Conservation (phyloP, 1,140 invertebrate genomes). For the Drosophila mayri region DNA sequence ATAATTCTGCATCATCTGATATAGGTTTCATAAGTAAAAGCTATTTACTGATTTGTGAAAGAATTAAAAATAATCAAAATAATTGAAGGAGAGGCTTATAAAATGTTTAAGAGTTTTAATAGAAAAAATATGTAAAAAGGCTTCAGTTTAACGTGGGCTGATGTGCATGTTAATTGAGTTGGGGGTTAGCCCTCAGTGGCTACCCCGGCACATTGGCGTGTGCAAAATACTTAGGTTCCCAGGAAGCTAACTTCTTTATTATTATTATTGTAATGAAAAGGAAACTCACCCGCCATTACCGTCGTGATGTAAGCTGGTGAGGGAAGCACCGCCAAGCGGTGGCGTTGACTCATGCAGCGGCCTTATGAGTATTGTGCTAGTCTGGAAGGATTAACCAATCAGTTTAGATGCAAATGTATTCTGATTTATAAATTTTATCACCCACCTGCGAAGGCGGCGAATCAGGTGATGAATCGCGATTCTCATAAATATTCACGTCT, state of each 20-base stretch:
- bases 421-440: background rate
- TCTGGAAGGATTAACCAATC: slow-evolving; percentile 51
- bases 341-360: slow-evolving; percentile 82
- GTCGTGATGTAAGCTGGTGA: slow-evolving; percentile 77
- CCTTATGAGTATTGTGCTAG: slow-evolving; percentile 82
- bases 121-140: background rate
- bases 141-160: slow-evolving; percentile 2
- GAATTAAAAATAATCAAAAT: background rate
- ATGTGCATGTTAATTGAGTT: slow-evolving; percentile 33
- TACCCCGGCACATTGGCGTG: slow-evolving; percentile 44
- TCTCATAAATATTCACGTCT: slow-evolving; percentile 80
- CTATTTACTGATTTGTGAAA: background rate
- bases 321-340: slow-evolving; percentile 71
- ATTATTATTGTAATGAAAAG: slow-evolving; percentile 12
- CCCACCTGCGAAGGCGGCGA: slow-evolving; percentile 83
- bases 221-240: slow-evolving; percentile 38
- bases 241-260: slow-evolving; percentile 1
- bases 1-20: background rate
- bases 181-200: background rate
- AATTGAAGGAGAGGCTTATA: background rate
- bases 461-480: slow-evolving; percentile 80
- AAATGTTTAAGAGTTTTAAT: background rate
- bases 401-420: slow-evolving; percentile 7
- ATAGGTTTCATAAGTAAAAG: background rate
- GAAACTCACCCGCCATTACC: slow-evolving; percentile 68